Percentiles rank a stretch among this genome's conserved stretches.
Evolutionary conservation across 2,113 vertebrate genomes (phyloP).

Genomic region (Cisticola juncidis): DNA sequence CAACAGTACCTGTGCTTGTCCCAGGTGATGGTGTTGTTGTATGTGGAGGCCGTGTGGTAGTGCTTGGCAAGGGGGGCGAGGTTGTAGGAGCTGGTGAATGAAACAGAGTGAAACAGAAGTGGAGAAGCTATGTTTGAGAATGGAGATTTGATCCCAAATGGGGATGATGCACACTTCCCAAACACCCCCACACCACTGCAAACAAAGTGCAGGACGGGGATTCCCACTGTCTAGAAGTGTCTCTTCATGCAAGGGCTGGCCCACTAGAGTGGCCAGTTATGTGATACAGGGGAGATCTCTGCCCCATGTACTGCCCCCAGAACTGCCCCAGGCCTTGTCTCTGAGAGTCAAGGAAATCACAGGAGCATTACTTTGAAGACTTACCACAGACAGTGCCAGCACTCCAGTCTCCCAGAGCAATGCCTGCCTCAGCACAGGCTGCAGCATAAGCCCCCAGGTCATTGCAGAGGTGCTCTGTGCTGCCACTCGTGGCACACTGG

Average conservation of each 20-base stretch:
- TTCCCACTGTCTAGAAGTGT: neutral
- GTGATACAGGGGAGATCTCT: no score
- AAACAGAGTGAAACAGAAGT: neutral
- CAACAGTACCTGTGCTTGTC: neutral
- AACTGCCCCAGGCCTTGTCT: neutral
- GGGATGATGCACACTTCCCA: neutral
- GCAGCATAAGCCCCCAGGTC: slow-evolving; percentile 67
- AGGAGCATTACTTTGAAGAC: neutral
- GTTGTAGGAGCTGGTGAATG: neutral
- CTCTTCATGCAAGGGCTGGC: no score
- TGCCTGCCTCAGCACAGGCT: slow-evolving; percentile 73
- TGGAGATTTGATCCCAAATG: neutral
- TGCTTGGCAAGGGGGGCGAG: neutral
- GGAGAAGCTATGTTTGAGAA: no score
- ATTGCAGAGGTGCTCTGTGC: slow-evolving; percentile 71
- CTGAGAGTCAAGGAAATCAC: neutral
- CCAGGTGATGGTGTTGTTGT: neutral
- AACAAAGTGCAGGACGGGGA: neutral
- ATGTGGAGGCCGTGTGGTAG: neutral
- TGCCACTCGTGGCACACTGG: slow-evolving; percentile 71
- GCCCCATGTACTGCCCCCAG: no score
- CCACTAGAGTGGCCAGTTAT: rapidly evolving
- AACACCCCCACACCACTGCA: neutral
- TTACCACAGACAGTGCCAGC: slow-evolving; percentile 79
- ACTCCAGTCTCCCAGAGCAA: slow-evolving; percentile 73